Percentiles rank a stretch among this genome's conserved stretches.
Evolutionary conservation across 2,797 vertebrate species (phyloP).

Genomic region (Dermochelys coriacea): DNA sequence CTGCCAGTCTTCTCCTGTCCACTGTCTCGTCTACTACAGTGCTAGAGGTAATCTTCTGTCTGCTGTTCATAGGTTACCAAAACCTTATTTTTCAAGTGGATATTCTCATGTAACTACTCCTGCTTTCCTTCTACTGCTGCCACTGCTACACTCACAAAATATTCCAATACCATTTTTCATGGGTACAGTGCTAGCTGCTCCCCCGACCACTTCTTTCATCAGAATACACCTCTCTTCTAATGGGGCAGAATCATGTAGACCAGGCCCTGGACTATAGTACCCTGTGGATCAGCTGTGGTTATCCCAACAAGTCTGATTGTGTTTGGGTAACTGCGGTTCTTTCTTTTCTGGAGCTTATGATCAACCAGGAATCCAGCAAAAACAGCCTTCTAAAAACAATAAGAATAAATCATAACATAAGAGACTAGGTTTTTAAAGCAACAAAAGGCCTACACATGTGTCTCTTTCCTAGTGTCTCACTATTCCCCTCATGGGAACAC

Average conservation of each 20-base stretch:
- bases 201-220: neutral
- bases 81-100: neutral
- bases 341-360: neutral
- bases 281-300: neutral
- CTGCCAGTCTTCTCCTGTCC: rapidly evolving
- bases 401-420: neutral
- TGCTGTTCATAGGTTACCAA: neutral
- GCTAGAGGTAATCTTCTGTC: neutral
- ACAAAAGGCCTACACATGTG: neutral
- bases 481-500: neutral
- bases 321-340: rapidly evolving
- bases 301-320: neutral
- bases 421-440: neutral
- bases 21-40: neutral
- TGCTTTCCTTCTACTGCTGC: neutral
- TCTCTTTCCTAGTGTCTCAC: neutral
- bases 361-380: neutral
- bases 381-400: neutral
- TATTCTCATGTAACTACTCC: neutral
- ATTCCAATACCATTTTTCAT: rapidly evolving
- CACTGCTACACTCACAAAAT: rapidly evolving
- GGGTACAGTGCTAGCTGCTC: neutral
- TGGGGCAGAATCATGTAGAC: rapidly evolving
- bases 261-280: neutral
- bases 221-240: neutral